Conservation (phyloP, 2,797 vertebrate species). For the Sebastes cheni region DNA sequence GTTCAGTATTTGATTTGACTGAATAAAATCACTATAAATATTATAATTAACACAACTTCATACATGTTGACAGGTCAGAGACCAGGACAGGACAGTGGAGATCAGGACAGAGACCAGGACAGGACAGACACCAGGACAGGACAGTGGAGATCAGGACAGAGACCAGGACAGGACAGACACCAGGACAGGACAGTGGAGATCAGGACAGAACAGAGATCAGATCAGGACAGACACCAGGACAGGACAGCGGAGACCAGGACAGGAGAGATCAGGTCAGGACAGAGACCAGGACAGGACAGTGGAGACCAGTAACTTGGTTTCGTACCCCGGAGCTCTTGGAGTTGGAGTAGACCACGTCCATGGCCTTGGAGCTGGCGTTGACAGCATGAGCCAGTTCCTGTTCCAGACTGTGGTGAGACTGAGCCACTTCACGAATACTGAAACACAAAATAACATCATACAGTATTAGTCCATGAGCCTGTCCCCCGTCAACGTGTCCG, state of each 20-base stretch:
- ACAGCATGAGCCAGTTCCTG: conserved; percentile 97
- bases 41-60: no score
- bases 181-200: no score
- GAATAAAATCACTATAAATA: neutral
- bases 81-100: no score
- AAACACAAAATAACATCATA: conserved; percentile 2
- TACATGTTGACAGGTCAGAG: no score
- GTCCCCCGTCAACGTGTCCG: no score
- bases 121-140: no score
- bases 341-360: conserved; percentile 93
- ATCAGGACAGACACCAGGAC: no score
- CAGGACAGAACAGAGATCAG: neutral
- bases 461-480: no score
- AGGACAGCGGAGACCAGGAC: neutral
- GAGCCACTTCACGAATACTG: conserved; percentile 94
- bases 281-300: neutral
- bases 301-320: neutral
- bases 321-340: conserved; percentile 88
- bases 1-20: neutral
- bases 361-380: conserved; percentile 95
- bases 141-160: no score
- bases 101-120: no score
- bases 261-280: neutral
- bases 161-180: no score
- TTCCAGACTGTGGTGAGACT: conserved; percentile 91